Evolutionary conservation across 2,888 invertebrate genomes (phyloP), one percentile per base, ranked within the genome.

Genomic region (Pheosia tremula): DNA sequence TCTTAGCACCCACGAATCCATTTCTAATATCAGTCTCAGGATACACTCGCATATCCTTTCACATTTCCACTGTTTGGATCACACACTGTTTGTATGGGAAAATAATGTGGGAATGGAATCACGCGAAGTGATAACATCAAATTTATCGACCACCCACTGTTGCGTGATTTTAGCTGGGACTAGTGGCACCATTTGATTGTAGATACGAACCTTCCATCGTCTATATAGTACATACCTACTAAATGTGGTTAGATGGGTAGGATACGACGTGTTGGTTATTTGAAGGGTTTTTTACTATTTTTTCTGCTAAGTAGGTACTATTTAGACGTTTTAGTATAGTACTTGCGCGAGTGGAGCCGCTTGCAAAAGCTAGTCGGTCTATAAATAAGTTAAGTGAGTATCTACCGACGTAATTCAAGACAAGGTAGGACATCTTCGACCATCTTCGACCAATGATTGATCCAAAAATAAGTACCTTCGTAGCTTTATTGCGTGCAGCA

Each of bases 11-110:
- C 45, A 68, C 69, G 59, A 74, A 71, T 11, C 63, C 75, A 74
- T 79, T 77, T 65, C 80, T 83, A 45, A 56, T 75, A 47, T 45
- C 75, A 62, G 63, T 59, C 62, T 85, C 85, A 36, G 91, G 91
- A 69, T 90, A 78, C 49, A 93, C 87, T 80, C 78, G 90, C 91
- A 91, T 91, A 63, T 74, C 72, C 63, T 72, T 64, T 80, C 67
- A 81, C 78, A 78, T 73, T 76, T 70, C 67, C 58, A 67, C 57
- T 24, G 24, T 24, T 24, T 24, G 24, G 24, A 1, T 24, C 24
- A 58, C 62, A n/a, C 38, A 72, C 60, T 67, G 59, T 68, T 64
- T 59, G 62, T 55, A 54, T 71, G 61, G 66, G 62, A 69, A 64
- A 64, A 65, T 61, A 64, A 66, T 68, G 65, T 73, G 56, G 63